Conservation (phyloP, 2,113 vertebrate species). For the Muntiacus reevesi region DNA sequence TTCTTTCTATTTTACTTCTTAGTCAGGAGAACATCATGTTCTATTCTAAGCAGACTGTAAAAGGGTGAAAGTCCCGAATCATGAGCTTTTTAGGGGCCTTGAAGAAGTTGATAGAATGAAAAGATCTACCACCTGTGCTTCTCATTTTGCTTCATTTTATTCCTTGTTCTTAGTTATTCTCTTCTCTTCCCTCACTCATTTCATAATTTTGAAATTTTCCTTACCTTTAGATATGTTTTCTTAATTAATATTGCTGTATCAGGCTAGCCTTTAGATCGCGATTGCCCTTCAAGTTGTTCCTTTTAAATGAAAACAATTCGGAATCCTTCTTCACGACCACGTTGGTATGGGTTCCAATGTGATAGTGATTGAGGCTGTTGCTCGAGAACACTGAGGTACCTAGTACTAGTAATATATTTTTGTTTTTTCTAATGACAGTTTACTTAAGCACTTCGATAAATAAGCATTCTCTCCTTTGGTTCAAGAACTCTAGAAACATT, state of each 20-base stretch:
- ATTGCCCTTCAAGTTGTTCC: background rate
- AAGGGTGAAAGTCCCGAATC: background rate
- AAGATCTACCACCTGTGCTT: background rate
- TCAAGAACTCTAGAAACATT: background rate
- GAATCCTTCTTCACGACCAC: background rate
- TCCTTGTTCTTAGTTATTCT: background rate
- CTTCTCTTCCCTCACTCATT: background rate
- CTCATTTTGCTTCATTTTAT: background rate
- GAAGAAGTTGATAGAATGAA: background rate
- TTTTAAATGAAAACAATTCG: background rate
- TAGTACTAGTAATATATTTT: background rate
- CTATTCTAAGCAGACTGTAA: background rate
- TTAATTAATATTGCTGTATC: background rate
- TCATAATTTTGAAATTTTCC: background rate
- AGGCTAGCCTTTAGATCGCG: background rate
- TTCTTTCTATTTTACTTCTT: conserved; percentile 6
- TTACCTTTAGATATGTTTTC: background rate
- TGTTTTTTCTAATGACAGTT: background rate
- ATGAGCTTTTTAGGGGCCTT: background rate
- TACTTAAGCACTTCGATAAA: background rate
- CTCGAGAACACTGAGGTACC: background rate
- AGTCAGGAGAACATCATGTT: background rate
- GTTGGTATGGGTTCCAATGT: background rate
- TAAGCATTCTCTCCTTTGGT: background rate
- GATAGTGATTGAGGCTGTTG: background rate